Base-by-base conservation (phyloP, 92 coral and sea anemone genomes). In the Porites evermanni region DNA sequence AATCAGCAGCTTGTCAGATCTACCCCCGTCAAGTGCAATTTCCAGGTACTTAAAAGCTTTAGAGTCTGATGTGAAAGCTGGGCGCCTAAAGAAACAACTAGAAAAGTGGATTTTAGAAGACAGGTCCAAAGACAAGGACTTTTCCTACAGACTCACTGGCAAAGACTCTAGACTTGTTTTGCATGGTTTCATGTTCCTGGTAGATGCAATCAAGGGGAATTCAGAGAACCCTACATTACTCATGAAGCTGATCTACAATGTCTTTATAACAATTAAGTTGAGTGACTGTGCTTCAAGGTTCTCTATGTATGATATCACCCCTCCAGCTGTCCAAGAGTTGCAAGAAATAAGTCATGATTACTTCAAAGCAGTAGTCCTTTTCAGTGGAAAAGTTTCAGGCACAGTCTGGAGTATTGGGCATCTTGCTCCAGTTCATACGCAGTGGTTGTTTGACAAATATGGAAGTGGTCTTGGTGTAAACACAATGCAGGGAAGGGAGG, bases 401-500 rank as follows among this genome's bases (percentile, higher is more conserved):
- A 80, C 88, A 12, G 80, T 87, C 75, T 87, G 91, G 91, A 79
- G 84, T 83, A 64, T 87, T 87, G 94, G 87, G 29, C 87, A 83
- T 76, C 67, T 87, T 8, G 88, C 87, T 69, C 88, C 88, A 53
- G 89, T 91, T 80, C 94, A 87, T 67, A 79, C 12, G 8, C 58
- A 53, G 58, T 53, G 58, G 58, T 1, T 53, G 58, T 53, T 53
- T 53, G 58, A 53, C 8, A 53, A 11, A 53, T 53, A 53, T 53
- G 58, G 58, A 53, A 53, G 1, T 53, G 58, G 8, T 53, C 73
- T 12, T 53, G 93, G 91, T 58, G 80, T 89, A 4, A 81, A 82
- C 54, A 86, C 93, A 7, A 92, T 92, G 95, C 93, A 92, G 66
- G 93, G 95, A 5, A 69, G 95, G 38, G 95, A 92, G 77, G 93